Percentiles rank a stretch among this genome's conserved stretches.
These are phyloP conservation scores for Toxotes lorentzi DNA, from an alignment of 2,797 vertebrate species.

Conservation along the genomic window DNA sequence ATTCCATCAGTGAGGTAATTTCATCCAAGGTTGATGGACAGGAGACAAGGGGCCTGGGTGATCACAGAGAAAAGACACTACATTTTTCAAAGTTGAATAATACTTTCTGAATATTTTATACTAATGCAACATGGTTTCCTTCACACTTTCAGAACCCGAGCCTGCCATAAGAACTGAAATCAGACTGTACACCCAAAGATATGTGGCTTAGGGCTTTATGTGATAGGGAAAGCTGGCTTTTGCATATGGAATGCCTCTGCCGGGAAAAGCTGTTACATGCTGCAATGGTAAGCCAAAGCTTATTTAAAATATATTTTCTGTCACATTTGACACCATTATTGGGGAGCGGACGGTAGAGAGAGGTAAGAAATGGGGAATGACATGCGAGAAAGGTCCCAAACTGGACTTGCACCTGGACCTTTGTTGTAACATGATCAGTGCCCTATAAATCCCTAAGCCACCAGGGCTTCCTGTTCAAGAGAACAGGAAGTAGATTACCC, in stretches of 20 bases:
- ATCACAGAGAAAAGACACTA: constrained; percentile 27
- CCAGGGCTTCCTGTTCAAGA: no score
- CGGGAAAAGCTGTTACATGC: constrained; percentile 6
- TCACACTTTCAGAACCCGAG: background rate
- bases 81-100: constrained; percentile 32
- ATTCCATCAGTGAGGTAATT: constrained; percentile 44
- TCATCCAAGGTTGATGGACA: constrained; percentile 28
- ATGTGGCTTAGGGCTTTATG: background rate
- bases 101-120: constrained; percentile 14
- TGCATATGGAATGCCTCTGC: no score
- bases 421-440: no score
- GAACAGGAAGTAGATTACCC: no score
- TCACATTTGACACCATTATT: no score
- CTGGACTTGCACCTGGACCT: no score
- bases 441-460: no score
- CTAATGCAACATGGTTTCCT: background rate
- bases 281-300: no score
- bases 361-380: no score
- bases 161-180: background rate
- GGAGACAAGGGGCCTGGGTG: constrained; percentile 8
- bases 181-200: background rate
- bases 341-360: background rate
- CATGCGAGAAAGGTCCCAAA: no score
- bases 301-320: no score
- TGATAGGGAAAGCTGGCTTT: background rate